Conservation (phyloP, 2,797 vertebrate species). For the Kryptopterus vitreolus region DNA sequence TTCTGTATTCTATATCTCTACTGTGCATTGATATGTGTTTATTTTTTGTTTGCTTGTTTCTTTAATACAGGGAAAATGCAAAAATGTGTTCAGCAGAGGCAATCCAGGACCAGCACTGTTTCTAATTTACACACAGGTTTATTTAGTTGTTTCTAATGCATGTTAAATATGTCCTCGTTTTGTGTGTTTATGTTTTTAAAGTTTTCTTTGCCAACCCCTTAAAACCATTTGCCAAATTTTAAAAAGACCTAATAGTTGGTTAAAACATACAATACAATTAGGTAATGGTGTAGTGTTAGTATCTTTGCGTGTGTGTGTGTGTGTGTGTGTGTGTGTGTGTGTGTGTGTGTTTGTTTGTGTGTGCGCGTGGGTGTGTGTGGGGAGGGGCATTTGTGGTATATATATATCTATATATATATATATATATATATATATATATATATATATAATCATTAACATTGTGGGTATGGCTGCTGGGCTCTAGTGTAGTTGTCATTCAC, state of each 20-base stretch:
- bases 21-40: neutral
- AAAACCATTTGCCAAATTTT: conserved; percentile 22
- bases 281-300: conserved; percentile 28
- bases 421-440: conserved; percentile 38
- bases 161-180: conserved; percentile 10
- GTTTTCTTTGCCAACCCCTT: neutral
- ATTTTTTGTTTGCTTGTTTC: too few relatives aligned
- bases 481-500: conserved; percentile 50
- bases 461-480: conserved; percentile 49
- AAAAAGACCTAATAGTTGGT: conserved; percentile 38
- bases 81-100: neutral
- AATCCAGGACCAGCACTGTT: conserved; percentile 15
- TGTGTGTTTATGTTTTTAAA: conserved; percentile 11
- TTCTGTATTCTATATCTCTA: too few relatives aligned
- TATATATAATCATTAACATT: conserved; percentile 44
- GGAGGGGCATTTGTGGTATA: too few relatives aligned
- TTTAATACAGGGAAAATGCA: neutral
- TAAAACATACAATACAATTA: conserved; percentile 32
- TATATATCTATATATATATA: conserved; percentile 40
- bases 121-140: conserved; percentile 22
- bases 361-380: conserved; percentile 27
- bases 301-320: neutral
- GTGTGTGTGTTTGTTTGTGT: conserved; percentile 34
- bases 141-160: conserved; percentile 26
- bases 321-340: conserved; percentile 24